Evolutionary conservation across 2,113 vertebrate genomes (phyloP).

Genomic region (Otocyon megalotis): DNA sequence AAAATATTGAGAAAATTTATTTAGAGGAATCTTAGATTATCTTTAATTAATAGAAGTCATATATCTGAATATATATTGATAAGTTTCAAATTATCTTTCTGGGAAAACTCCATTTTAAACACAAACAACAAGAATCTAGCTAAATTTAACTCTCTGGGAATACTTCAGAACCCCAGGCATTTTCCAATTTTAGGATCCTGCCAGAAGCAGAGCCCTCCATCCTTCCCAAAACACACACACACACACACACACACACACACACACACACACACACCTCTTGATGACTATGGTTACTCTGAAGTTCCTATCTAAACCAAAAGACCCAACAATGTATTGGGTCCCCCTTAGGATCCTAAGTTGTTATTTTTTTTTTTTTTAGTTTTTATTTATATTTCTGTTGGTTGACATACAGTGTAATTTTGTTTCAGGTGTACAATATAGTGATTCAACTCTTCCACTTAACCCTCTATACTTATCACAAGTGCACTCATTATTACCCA

Average conservation of each 20-base stretch:
- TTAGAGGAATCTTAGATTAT: neutral
- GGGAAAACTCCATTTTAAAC: neutral
- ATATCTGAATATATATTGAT: neutral
- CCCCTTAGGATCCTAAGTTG: neutral
- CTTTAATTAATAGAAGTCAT: neutral
- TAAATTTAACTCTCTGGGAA: neutral
- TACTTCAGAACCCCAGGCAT: neutral
- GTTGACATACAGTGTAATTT: neutral
- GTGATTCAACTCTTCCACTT: neutral
- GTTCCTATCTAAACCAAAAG: neutral
- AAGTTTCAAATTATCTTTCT: constrained; percentile 15
- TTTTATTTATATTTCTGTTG: neutral
- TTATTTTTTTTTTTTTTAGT: neutral
- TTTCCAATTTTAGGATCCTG: neutral
- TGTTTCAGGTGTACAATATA: neutral
- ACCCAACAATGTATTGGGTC: neutral
- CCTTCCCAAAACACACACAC: neutral
- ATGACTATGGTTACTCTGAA: neutral
- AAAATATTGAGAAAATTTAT: constrained; percentile 6
- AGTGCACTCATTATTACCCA: neutral
- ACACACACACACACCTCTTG: neutral
- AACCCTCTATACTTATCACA: neutral
- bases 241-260: neutral
- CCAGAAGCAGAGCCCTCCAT: neutral
- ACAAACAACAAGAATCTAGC: neutral